A percentile compares a stretch with the other conserved stretches of the same genome.
Conservation (phyloP, 2,888 invertebrate genomes). For the Petrophora chlorosata region DNA sequence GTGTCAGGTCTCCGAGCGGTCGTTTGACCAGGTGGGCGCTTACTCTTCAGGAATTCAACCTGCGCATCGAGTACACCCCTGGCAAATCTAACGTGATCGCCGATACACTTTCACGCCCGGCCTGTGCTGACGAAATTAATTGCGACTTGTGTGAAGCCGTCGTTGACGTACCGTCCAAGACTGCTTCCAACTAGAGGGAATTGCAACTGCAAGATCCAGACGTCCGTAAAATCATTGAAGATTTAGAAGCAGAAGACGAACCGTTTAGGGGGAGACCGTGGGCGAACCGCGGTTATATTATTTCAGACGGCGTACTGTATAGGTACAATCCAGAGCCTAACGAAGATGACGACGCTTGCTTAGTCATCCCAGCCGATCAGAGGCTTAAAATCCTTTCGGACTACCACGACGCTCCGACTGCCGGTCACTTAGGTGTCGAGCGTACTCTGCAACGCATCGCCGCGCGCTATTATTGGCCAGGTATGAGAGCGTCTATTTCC, state of each 20-base stretch:
- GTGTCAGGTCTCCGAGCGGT: background rate
- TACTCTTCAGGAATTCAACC: background rate
- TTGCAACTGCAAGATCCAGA: background rate
- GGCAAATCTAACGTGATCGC: background rate
- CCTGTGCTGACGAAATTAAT: background rate
- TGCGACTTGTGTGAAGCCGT: background rate
- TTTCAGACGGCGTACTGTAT: background rate
- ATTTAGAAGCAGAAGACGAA: background rate
- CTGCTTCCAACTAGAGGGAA: background rate
- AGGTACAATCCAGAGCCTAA: background rate
- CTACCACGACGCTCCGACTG: background rate
- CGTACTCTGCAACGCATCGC: background rate
- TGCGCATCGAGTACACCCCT: background rate
- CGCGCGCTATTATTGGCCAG: background rate
- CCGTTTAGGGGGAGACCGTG: background rate
- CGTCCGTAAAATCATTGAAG: background rate
- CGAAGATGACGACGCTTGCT: background rate
- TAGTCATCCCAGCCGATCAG: background rate
- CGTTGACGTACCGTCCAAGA: background rate
- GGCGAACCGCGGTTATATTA: background rate
- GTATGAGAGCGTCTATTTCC: background rate
- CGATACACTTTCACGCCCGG: background rate
- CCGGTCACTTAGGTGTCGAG: background rate
- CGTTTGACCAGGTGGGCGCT: background rate
- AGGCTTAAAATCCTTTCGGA: background rate